Percentiles rank a stretch among this genome's conserved stretches.
These are phyloP conservation scores for Hippoglossus stenolepis DNA, from an alignment of 2,113 vertebrate species.

Conservation along the genomic window DNA sequence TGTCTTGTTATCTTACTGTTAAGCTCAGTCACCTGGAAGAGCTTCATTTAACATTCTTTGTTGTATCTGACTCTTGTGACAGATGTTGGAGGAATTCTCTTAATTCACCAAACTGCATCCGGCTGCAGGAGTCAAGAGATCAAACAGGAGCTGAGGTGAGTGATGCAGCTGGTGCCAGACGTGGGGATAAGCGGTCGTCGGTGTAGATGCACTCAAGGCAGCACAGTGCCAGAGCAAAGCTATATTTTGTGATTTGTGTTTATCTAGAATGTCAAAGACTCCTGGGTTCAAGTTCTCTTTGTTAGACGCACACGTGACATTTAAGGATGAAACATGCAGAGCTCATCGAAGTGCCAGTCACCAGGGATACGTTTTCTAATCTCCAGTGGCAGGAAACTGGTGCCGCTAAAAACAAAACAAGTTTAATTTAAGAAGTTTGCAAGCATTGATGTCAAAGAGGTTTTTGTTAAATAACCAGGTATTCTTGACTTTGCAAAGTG, in stretches of 20 bases:
- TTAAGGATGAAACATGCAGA: constrained; percentile 64
- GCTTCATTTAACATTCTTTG: not conserved
- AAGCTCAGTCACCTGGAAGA: not conserved
- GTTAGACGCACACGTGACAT: constrained; percentile 1
- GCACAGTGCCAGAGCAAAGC: not conserved
- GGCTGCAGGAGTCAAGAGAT: constrained; percentile 8
- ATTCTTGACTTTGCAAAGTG: constrained; percentile 4
- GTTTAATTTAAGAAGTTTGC: constrained; percentile 15
- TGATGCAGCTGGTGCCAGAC: constrained; percentile 2
- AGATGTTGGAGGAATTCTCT: constrained; percentile 3
- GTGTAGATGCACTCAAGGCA: constrained; percentile 9
- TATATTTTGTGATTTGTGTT: not conserved
- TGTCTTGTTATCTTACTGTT: too few relatives aligned
- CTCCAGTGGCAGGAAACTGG: constrained; percentile 70
- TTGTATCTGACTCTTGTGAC: constrained; percentile 1
- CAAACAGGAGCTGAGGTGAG: constrained; percentile 20
- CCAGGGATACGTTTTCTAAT: constrained; percentile 86
- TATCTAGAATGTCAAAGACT: constrained; percentile 15
- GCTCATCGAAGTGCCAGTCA: constrained; percentile 87
- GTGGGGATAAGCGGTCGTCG: constrained; percentile 4
- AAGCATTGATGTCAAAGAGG: constrained; percentile 4
- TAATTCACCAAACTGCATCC: too few relatives aligned
- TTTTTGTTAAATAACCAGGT: not conserved
- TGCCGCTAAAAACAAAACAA: constrained; percentile 31
- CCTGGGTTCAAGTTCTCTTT: constrained; percentile 11